Evolutionary conservation across 2,797 vertebrate genomes (phyloP), one percentile per base, ranked within the genome.

Genomic region (Smutsia temminckii): DNA sequence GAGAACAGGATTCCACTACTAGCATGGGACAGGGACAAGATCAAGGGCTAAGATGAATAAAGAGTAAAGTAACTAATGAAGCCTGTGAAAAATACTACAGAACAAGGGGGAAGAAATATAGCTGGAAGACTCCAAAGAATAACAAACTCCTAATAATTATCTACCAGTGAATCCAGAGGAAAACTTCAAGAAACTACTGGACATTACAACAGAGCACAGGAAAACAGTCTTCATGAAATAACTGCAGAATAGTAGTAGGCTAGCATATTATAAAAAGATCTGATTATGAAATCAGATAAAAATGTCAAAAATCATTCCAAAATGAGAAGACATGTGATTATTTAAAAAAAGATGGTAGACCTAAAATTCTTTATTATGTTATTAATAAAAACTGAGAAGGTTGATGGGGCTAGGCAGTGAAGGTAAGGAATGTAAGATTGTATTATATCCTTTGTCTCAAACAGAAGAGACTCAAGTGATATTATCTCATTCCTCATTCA

Each of bases 111-210:
- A 66, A 66, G 8, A 90, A 64, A 84, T 20, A 11, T 72, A 68
- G 69, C 25, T 93, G 53, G 61, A 88, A 87, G 49, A 89, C 13
- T 81, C 25, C 90, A 37, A 94, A 91, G 23, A 93, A 84, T 87
- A 90, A 61, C 13, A 83, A 59, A 61, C 10, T 84, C 89, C 29
- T 87, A 34, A 85, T 69, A 96, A 96, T 64, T 88, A 94, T 78
- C 34, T 92, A 55, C 61, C 18, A 81, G 20, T 79, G 29, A 91
- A 86, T 91, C 49, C 14, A 85, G 27, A 85, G 40, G 32, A 92
- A 92, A 95, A 71, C 21, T n/a, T 94, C 37, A 95, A 85, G 77
- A 93, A 83, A 89, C 17, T 17, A 94, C 55, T 78, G 69, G 61
- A 84, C 42, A 85, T 91, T 81, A 27, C 13, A 95, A 91, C 8